A percentile compares a stretch with the other conserved stretches of the same genome.
Conservation (phyloP, 2,113 vertebrate species). For the Felis catus region DNA sequence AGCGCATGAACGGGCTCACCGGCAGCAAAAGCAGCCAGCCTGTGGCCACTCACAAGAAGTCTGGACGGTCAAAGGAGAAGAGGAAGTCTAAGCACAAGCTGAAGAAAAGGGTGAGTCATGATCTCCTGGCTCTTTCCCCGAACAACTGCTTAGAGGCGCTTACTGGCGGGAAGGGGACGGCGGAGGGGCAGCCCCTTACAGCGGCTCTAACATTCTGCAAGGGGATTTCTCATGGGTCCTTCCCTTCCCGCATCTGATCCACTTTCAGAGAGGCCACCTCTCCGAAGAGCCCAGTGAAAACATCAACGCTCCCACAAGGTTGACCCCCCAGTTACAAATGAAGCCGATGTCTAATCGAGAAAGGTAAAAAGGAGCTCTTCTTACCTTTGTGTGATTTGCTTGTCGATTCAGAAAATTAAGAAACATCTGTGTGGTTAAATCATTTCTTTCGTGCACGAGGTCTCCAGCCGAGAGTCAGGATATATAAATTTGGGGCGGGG, state of each 20-base stretch:
- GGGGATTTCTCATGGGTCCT: background rate
- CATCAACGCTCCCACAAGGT: slow-evolving; percentile 86
- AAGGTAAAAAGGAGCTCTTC: slow-evolving; percentile 84
- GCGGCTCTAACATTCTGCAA: background rate
- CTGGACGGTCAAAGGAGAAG: slow-evolving; percentile 95
- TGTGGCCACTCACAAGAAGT: slow-evolving; percentile 87
- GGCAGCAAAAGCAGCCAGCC: slow-evolving; percentile 85
- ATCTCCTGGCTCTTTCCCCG: background rate
- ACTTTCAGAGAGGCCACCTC: slow-evolving; percentile 87
- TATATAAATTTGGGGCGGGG: background rate
- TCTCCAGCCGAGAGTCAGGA: background rate
- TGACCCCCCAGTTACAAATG: slow-evolving; percentile 95
- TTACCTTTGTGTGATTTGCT: background rate
- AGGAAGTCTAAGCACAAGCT: slow-evolving; percentile 98
- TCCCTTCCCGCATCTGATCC: slow-evolving; percentile 40
- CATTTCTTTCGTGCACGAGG: background rate
- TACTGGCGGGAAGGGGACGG: background rate
- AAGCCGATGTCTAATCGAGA: slow-evolving; percentile 99
- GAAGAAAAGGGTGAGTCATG: slow-evolving; percentile 92
- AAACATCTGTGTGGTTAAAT: background rate
- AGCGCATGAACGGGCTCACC: slow-evolving; percentile 93
- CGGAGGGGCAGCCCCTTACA: background rate
- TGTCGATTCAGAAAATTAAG: background rate
- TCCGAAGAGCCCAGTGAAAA: slow-evolving; percentile 90
- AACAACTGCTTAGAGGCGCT: background rate